Evolutionary conservation across 1,140 invertebrate genomes (phyloP), one percentile per base, ranked within the genome.

Genomic region (Halyomorpha halys): DNA sequence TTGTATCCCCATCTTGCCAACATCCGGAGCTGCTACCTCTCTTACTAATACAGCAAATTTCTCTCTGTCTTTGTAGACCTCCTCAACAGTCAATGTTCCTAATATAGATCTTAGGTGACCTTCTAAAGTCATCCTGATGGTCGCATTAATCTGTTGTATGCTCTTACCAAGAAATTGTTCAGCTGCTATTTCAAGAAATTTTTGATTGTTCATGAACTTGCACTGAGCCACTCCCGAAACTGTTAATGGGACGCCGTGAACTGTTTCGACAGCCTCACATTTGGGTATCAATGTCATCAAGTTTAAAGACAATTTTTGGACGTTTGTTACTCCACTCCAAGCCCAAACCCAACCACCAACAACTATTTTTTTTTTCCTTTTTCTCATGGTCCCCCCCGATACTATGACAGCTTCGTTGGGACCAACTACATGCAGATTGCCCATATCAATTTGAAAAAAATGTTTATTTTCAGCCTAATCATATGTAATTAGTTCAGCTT

Each of bases 261-360:
- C 86, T 0, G 95, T 98, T 77, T 98, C 94, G 54, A 98, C 95
- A 76, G 84, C 88, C 72, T 97, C 93, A 79, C 94, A 98, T 73
- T 91, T 86, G 0, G 94, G 94, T 75, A 95, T 96, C 65, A 98
- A 75, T 1, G 94, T 97, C 92, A 97, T 97, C 72, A 78, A 77
- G 77, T 93, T 87, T 23, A 93, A 77, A 6, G 88, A 91, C 60
- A 92, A 83, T 71, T 86, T 81, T 73, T 97, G 94, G 0, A 97
- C 92, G 76, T 98, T 93, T 39, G 94, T 97, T 27, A 97, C 91
- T 65, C 92, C 80, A 88, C 94, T 97, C 94, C 94, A 97, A 0
- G 94, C 92, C 88, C 93, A 98, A 0, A 91, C 91, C 89, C 94
- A 98, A n/a, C 94, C 92, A 27, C 95, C 95, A 11, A 97, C 93